Evolutionary conservation across 1,140 invertebrate species (phyloP), one percentile per base, ranked within the genome.

Genomic region (Drosophila chauvacae): DNA sequence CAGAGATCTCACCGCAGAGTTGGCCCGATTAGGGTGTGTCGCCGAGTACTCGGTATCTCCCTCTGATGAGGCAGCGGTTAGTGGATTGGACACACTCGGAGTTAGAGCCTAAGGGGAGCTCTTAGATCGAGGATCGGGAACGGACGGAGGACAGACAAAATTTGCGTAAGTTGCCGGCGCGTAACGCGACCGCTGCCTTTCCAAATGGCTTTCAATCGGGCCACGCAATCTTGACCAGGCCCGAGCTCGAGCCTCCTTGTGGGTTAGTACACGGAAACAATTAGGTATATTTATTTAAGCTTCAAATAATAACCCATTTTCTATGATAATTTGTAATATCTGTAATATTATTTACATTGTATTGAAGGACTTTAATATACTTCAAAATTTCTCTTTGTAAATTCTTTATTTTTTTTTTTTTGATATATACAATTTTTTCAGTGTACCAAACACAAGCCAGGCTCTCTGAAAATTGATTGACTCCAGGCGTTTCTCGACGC

Each of bases 401-500:
- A 42, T 42, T 42, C 9, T 10, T 33, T 33, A 10, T 33, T 33
- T 3, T 10, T 10, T 7, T 41, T 41, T 41, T 9, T 16, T 7
- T 9, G 4, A 39, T 2, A 39, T 39, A 41, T n/a, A 42, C 3
- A 20, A 9, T 37, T 37, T 44, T 55, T 35, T 23, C 39, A 16
- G 62, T 70, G 66, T 30, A 20, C 7, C 14, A n/a, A 6, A 20
- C 37, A 61, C 39, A 23, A 5, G 26, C 47, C 18, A 41, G 28
- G 57, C 56, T 61, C 18, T 35, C 18, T 18, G 60, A 64, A 87
- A 84, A 87, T 90, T 90, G 84, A 90, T 88, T 88, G 84, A 90
- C 84, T 88, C 55, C 80, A 84, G 84, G 84, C 84, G 84, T 84
- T 88, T 88, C 77, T 64, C 80, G 87, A 88, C 84, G 84, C 84